phyloP scores from a whole-genome alignment of 2,113 vertebrate species.

The Quiscalus mexicanus region DNA sequence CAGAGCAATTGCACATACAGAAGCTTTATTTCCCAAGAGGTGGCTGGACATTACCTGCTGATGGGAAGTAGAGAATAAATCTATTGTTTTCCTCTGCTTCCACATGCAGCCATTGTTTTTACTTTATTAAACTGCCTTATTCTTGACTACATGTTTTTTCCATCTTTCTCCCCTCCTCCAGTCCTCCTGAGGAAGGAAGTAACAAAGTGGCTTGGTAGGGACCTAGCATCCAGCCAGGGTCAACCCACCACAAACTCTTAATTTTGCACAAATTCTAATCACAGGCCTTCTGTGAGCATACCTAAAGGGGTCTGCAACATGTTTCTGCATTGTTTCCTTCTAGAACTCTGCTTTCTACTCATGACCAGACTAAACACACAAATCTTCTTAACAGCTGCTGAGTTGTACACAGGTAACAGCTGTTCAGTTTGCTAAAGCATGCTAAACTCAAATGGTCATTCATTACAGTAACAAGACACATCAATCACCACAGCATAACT shows the following conservation, averaged over 20 bases:
- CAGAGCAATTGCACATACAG: neutral
- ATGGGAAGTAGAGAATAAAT: neutral
- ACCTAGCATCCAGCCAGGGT: neutral
- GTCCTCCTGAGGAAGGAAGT: neutral
- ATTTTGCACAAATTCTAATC: neutral
- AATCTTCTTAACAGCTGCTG: neutral
- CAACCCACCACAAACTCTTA: neutral
- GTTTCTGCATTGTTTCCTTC: slow-evolving; percentile 6
- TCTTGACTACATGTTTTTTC: neutral
- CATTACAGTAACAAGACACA: slow-evolving; percentile 41
- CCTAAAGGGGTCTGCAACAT: neutral
- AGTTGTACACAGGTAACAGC: slow-evolving; percentile 11
- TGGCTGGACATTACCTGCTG: neutral
- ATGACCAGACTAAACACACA: neutral
- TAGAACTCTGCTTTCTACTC: slow-evolving; percentile 8
- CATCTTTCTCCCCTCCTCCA: neutral
- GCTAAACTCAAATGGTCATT: slow-evolving; percentile 43
- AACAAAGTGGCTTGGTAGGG: neutral
- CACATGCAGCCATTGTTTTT: neutral
- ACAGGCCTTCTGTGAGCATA: neutral
- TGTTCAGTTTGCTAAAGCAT: slow-evolving; percentile 46
- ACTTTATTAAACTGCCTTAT: neutral
- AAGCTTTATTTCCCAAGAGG: neutral
- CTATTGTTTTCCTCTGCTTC: neutral
- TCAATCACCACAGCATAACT: neutral